Evolutionary conservation across 2,113 vertebrate genomes (phyloP), one percentile per base, ranked within the genome.

Genomic region (Tonatia bakeri): DNA sequence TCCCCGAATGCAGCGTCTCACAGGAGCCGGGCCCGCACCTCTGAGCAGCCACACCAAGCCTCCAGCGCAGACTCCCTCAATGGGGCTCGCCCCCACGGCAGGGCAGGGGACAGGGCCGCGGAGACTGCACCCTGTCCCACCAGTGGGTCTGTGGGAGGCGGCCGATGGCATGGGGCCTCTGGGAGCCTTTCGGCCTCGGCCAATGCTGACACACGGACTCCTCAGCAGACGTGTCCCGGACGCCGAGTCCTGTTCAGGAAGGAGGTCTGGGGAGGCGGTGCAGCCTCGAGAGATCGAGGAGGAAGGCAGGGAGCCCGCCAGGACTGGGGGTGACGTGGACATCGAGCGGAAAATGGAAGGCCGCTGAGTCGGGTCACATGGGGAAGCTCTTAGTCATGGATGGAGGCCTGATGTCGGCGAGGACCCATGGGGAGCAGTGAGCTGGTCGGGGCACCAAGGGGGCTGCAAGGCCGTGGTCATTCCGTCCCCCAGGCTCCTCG

Each of bases 101-200:
- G 54, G 54, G 7, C 2, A 28, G 17, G 47, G 72, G 47, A 52
- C 31, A 8, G 6, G 70, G 4, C 4, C 1, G 2, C 7, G 14
- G 52, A 45, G n/a, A 2, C 50, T 22, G 15, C 0, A 4, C 10
- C 26, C 9, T 7, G 31, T 16, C 43, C 40, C 81, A 1, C 36
- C 22, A 33, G 36, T 2, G 4, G 50, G 0, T 31, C 28, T 11
- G 5, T 4, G 3, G 38, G 50, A 59, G 61, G 33, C 15, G n/a
- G 22, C 0, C 0, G n/a, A 22, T 0, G 16, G 33, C 0, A 0
- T 8, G 3, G 31, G 65, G 31, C 54, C 24, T 22, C 67, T 0
- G 0, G 12, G 1, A 4, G 79, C 50, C 67, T 5, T 1, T 8
- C 4, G n/a, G 8, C 72, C 52, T 13, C 2, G 11, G 77, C 54